Evolutionary conservation across 2,797 vertebrate species (phyloP).

Genomic region (Eulemur albifrons): DNA sequence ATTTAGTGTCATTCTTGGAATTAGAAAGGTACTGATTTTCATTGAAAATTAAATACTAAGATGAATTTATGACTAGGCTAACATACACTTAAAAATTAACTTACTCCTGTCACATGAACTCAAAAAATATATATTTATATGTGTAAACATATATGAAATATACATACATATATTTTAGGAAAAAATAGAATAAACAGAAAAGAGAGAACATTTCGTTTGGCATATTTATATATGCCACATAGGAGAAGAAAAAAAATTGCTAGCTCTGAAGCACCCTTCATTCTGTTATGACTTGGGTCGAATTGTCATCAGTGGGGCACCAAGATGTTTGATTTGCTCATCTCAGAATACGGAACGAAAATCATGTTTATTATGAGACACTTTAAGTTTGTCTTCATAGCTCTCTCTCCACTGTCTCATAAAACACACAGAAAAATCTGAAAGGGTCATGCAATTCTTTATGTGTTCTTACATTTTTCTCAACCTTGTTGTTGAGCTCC

Average conservation of each 20-base stretch:
- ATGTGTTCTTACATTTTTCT: background rate
- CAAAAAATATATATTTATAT: background rate
- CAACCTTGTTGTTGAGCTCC: background rate
- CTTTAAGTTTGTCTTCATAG: background rate
- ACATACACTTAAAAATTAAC: background rate
- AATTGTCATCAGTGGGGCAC: background rate
- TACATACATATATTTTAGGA: background rate
- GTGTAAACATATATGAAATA: background rate
- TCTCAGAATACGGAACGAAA: background rate
- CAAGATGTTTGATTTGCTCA: background rate
- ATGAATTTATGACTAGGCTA: background rate
- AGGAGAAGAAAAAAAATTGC: background rate
- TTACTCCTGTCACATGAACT: background rate
- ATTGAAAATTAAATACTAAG: slow-evolving; percentile 12
- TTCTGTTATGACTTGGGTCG: background rate
- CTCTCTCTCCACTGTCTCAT: background rate
- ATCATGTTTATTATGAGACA: background rate
- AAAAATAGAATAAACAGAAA: background rate
- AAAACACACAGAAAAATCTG: background rate
- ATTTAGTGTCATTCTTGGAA: background rate
- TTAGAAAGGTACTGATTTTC: background rate
- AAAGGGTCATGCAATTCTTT: background rate
- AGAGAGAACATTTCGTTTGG: background rate
- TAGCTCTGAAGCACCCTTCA: background rate
- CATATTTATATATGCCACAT: background rate